These are phyloP conservation scores for Phenacoccus solenopsis DNA, from an alignment of 1,140 invertebrate species.

Conservation along the genomic window DNA sequence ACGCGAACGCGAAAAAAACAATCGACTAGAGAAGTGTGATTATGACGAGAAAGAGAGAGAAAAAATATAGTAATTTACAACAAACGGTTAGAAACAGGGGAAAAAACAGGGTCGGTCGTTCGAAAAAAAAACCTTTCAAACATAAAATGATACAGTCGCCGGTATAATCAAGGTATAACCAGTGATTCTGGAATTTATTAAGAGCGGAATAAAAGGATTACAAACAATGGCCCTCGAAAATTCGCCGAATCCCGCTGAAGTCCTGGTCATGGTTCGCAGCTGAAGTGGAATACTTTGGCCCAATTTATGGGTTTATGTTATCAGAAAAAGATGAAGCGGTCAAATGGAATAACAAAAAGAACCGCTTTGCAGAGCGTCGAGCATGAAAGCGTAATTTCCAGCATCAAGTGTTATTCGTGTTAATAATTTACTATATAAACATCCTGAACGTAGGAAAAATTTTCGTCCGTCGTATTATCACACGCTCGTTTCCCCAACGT, in stretches of 20 bases:
- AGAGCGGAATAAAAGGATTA: background rate
- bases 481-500: background rate
- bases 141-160: background rate
- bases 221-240: background rate
- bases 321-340: background rate
- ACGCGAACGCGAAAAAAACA: background rate
- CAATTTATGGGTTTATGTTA: background rate
- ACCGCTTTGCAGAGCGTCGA: background rate
- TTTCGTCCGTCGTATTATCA: background rate
- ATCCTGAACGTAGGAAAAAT: background rate
- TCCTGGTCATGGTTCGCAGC: background rate
- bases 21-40: background rate
- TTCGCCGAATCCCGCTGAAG: background rate
- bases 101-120: background rate
- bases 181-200: background rate
- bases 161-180: background rate
- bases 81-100: too few relatives aligned
- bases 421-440: constrained; percentile 1
- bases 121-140: background rate
- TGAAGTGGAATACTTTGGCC: background rate
- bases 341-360: background rate
- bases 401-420: background rate
- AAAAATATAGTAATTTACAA: background rate
- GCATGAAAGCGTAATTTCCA: background rate
- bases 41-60: background rate